phyloP scores from a whole-genome alignment of 2,888 invertebrate genomes.

The Papilio gigon region DNA sequence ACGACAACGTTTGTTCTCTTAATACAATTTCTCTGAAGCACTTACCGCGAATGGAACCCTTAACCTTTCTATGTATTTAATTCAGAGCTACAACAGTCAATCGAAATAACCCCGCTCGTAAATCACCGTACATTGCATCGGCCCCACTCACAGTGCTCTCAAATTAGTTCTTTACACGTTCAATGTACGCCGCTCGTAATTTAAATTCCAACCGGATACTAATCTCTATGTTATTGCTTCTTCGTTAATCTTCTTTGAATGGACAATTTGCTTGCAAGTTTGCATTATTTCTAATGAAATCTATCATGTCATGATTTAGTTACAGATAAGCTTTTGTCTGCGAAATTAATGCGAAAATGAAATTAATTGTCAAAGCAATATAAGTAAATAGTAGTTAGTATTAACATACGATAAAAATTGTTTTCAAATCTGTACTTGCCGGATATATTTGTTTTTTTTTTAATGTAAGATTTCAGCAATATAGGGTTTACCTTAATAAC shows the following conservation, averaged over 20 bases:
- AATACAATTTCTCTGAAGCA: conserved; percentile 20
- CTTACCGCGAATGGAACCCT: conserved; percentile 24
- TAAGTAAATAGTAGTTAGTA: too few species aligned
- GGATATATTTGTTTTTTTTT: neutral
- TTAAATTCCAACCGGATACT: conserved; percentile 30
- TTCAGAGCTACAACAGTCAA: conserved; percentile 32
- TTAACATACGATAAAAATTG: neutral
- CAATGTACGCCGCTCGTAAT: conserved; percentile 36
- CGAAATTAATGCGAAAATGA: too few species aligned
- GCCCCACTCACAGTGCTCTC: conserved; percentile 18
- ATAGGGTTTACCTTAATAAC: neutral
- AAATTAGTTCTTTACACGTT: conserved; percentile 34
- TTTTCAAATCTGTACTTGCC: neutral
- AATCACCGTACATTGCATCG: conserved; percentile 38
- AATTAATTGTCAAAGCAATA: too few species aligned
- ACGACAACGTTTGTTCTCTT: conserved; percentile 15
- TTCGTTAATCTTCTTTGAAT: conserved; percentile 17
- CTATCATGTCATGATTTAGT: neutral
- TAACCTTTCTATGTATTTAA: conserved; percentile 37
- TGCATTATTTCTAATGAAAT: neutral
- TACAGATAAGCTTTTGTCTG: too few species aligned
- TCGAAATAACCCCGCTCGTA: conserved; percentile 34
- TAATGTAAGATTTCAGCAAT: neutral
- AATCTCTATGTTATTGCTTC: conserved; percentile 26
- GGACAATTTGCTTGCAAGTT: neutral